Evolutionary conservation across 23 tunicate genomes (phyloP).

Genomic region (Ciona savignyi): DNA sequence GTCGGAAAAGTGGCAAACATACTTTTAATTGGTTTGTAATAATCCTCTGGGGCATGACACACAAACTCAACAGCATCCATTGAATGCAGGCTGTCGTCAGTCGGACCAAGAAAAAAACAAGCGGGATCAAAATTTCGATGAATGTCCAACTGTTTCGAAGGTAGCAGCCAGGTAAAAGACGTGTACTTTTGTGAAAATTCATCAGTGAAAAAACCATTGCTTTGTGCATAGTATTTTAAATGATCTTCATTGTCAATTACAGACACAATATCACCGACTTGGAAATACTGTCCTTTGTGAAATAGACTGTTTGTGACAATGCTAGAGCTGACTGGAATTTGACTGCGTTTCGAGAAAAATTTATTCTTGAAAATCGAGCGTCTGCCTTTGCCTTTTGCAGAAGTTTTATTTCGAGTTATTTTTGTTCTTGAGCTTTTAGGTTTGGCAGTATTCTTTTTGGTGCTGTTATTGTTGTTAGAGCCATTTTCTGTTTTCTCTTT

Average conservation of each 20-base stretch:
- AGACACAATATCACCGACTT: constrained; percentile 69
- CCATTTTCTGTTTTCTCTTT: constrained; percentile 5
- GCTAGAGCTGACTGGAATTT: constrained; percentile 3
- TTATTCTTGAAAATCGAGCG: constrained; percentile 49
- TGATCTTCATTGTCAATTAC: constrained; percentile 66
- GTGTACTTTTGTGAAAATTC: constrained; percentile 57
- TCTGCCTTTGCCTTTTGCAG: constrained; percentile 67
- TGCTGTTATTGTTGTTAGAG: not conserved
- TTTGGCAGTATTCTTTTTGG: not conserved
- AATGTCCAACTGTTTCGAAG: constrained; percentile 4
- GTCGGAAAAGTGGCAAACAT: constrained; percentile 19
- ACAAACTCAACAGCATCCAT: constrained; percentile 54
- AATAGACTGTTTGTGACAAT: constrained; percentile 39
- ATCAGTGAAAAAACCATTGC: constrained; percentile 60
- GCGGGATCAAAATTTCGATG: constrained; percentile 42
- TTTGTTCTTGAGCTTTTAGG: constrained; percentile 14
- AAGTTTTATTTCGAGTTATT: constrained; percentile 27
- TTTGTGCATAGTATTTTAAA: constrained; percentile 74
- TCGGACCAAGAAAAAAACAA: constrained; percentile 36
- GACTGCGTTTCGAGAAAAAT: constrained; percentile 6
- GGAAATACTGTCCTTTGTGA: constrained; percentile 73
- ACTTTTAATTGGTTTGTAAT: constrained; percentile 36
- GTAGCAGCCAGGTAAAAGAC: constrained; percentile 67
- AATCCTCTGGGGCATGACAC: constrained; percentile 50
- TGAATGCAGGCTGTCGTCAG: constrained; percentile 29